Percentiles rank a stretch among this genome's conserved stretches.
Conservation (phyloP, 2,888 invertebrate species). For the Xestia ashworthii region DNA sequence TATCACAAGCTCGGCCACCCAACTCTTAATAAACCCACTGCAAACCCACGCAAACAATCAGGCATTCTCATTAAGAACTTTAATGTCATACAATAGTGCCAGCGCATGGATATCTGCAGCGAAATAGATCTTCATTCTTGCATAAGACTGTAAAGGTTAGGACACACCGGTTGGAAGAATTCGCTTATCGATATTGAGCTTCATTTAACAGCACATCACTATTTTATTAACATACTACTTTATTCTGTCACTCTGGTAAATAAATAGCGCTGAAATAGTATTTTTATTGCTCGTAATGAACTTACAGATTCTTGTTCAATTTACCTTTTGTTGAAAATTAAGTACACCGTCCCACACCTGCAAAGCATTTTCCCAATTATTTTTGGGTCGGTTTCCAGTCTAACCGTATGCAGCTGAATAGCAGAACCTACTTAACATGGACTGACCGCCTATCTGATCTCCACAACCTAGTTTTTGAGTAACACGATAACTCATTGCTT, state of each 20-base stretch:
- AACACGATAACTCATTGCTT: background rate
- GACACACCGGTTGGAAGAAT: conserved; percentile 3
- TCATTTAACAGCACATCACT: background rate
- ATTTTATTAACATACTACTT: background rate
- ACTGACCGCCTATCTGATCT: background rate
- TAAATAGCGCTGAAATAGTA: no score
- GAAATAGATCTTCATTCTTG: conserved; percentile 69
- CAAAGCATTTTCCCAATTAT: background rate
- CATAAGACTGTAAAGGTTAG: conserved; percentile 55
- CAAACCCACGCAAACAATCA: conserved; percentile 56
- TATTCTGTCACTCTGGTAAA: no score
- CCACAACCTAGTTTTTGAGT: background rate
- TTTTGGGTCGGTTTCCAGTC: background rate
- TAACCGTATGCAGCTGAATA: background rate
- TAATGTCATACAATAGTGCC: conserved; percentile 56
- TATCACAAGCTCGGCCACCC: conserved; percentile 50
- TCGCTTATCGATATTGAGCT: background rate
- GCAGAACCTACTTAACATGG: background rate
- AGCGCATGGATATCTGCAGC: conserved; percentile 56
- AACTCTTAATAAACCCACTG: conserved; percentile 46
- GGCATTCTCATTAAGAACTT: conserved; percentile 58
- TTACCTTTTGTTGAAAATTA: no score
- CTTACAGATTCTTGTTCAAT: no score
- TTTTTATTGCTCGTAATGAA: no score
- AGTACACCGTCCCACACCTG: background rate